A percentile compares a stretch with the other conserved stretches of the same genome.
Conservation (phyloP, 1,140 invertebrate species). For the Eciton burchellii region DNA sequence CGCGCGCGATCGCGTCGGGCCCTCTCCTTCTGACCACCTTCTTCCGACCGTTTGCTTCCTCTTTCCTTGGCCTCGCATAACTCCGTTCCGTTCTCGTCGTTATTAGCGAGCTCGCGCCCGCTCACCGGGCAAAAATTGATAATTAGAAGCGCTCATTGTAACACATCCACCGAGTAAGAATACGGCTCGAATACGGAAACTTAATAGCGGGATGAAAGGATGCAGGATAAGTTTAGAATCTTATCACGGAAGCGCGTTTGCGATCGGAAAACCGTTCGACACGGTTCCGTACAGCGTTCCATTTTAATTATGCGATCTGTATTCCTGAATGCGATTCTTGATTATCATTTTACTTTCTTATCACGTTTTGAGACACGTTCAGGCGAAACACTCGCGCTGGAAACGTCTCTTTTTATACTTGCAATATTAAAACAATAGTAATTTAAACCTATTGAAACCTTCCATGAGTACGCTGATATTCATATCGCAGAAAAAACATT, state of each 20-base stretch:
- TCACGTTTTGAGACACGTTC: neutral
- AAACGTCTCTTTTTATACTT: too few species aligned
- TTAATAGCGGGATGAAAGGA: neutral
- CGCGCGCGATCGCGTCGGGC: neutral
- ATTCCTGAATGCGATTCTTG: slow-evolving; percentile 21
- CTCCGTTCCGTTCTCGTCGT: neutral
- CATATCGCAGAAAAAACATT: too few species aligned
- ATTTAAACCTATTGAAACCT: too few species aligned
- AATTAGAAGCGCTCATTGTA: neutral
- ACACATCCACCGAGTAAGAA: neutral
- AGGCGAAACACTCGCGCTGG: neutral
- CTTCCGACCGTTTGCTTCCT: slow-evolving; percentile 35
- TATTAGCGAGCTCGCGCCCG: neutral
- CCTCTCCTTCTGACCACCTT: slow-evolving; percentile 3
- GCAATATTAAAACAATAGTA: too few species aligned
- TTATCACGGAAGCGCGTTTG: too few species aligned
- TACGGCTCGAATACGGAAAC: neutral
- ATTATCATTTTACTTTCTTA: slow-evolving; percentile 34
- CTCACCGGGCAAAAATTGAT: neutral
- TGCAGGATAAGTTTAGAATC: too few species aligned
- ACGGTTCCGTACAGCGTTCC: neutral
- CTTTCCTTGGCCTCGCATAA: neutral
- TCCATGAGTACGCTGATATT: too few species aligned
- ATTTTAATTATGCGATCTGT: slow-evolving; percentile 53
- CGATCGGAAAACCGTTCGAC: neutral